Percentiles rank a stretch among this genome's conserved stretches.
Conservation (phyloP, 2,113 vertebrate species). For the Tretioscincus oriximinensis region DNA sequence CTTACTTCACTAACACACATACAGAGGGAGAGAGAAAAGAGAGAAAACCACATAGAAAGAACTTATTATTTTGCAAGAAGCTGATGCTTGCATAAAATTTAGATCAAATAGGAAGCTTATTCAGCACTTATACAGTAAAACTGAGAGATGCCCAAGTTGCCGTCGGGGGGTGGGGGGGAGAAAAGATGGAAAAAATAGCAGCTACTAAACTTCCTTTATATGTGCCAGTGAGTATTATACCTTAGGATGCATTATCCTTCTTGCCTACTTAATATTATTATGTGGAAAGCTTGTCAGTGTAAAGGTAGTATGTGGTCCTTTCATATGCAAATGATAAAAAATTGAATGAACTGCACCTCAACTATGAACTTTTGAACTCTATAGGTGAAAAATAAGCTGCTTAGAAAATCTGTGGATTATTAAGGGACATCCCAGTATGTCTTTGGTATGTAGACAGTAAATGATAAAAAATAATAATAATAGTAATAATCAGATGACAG, state of each 20-base stretch:
- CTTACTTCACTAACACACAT: constrained; percentile 20
- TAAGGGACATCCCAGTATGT: constrained; percentile 11
- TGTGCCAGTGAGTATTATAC: constrained; percentile 61
- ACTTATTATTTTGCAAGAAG: constrained; percentile 62
- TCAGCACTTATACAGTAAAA: constrained; percentile 52
- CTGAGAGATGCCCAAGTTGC: constrained; percentile 64
- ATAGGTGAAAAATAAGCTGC: constrained; percentile 36
- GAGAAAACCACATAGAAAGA: background rate
- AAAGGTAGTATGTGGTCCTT: constrained; percentile 12
- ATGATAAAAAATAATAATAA: constrained; percentile 57
- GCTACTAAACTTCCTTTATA: constrained; percentile 42
- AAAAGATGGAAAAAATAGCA: constrained; percentile 48
- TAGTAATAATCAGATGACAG: constrained; percentile 17
- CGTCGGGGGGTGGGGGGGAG: constrained; percentile 51
- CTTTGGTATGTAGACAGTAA: constrained; percentile 7
- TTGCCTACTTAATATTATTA: constrained; percentile 57
- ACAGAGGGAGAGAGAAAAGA: background rate
- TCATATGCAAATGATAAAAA: constrained; percentile 40
- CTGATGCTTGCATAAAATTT: constrained; percentile 70
- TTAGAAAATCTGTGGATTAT: constrained; percentile 29
- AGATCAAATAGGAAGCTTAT: constrained; percentile 73
- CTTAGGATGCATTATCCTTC: constrained; percentile 43
- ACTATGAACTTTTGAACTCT: constrained; percentile 56
- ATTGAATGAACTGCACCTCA: constrained; percentile 48
- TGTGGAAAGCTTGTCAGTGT: constrained; percentile 43